A percentile compares a stretch with the other conserved stretches of the same genome.
These are phyloP conservation scores for Leucania comma DNA, from an alignment of 2,888 invertebrate species.

Conservation along the genomic window DNA sequence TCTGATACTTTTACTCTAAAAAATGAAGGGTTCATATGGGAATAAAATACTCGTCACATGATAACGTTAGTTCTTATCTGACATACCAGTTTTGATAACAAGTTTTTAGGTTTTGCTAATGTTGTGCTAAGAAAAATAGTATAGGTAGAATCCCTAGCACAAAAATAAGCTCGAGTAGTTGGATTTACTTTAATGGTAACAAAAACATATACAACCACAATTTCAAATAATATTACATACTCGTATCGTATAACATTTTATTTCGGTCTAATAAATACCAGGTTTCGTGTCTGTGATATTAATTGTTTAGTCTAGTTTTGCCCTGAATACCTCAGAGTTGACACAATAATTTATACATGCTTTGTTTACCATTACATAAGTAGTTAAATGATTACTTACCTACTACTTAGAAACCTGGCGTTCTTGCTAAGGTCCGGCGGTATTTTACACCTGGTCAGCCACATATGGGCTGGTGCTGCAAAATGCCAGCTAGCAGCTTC, in stretches of 20 bases:
- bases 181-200: neutral
- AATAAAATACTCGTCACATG: no score
- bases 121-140: no score
- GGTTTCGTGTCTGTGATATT: conserved; percentile 9
- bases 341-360: conserved; percentile 25
- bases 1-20: no score
- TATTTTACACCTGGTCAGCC: no score
- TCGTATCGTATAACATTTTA: neutral
- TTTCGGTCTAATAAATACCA: conserved; percentile 6
- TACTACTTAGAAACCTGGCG: neutral
- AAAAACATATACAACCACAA: conserved; percentile 3
- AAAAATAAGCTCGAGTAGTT: neutral
- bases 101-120: no score
- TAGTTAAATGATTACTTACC: conserved; percentile 7
- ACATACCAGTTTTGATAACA: no score
- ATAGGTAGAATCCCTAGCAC: no score
- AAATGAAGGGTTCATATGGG: no score
- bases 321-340: conserved; percentile 17
- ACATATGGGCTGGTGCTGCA: no score
- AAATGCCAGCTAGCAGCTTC: no score
- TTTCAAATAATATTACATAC: neutral
- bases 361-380: neutral
- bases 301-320: conserved; percentile 15
- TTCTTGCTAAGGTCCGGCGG: no score
- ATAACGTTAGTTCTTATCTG: no score